A percentile compares a stretch with the other conserved stretches of the same genome.
Conservation (phyloP, 2,888 invertebrate species). For the Tiphia femorata region DNA sequence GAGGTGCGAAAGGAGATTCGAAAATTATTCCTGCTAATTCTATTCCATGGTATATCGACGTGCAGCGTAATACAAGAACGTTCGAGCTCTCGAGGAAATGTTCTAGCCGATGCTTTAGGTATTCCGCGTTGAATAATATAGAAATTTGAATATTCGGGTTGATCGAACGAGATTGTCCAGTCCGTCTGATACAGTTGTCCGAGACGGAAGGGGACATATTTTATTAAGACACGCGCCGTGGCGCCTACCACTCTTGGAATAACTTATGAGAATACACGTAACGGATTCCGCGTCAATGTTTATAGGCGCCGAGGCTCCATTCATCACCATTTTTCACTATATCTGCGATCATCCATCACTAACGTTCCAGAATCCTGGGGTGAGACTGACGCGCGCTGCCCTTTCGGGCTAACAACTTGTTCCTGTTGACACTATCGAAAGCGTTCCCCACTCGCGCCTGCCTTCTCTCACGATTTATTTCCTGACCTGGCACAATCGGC, state of each 20-base stretch:
- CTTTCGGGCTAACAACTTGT: constrained; percentile 50
- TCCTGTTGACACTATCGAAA: constrained; percentile 53
- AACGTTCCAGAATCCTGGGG: constrained; percentile 50
- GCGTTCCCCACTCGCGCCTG: constrained; percentile 44
- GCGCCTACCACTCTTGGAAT: constrained; percentile 32
- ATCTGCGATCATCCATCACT: constrained; percentile 55
- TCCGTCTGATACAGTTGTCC: too few relatives aligned
- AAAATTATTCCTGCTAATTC: too few relatives aligned
- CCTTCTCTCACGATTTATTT: constrained; percentile 43
- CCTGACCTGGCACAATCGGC: background rate
- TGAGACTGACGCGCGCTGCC: constrained; percentile 44
- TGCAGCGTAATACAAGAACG: too few relatives aligned
- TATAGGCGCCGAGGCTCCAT: constrained; percentile 49
- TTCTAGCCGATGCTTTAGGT: too few relatives aligned
- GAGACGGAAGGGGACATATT: too few relatives aligned
- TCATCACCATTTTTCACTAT: constrained; percentile 57
- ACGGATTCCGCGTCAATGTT: constrained; percentile 55
- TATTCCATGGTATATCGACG: too few relatives aligned
- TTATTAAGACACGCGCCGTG: constrained; percentile 20
- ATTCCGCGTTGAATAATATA: too few relatives aligned
- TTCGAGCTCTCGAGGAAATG: too few relatives aligned
- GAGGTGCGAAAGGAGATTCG: too few relatives aligned
- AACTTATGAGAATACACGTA: constrained; percentile 49
- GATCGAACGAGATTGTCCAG: too few relatives aligned
- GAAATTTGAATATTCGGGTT: too few relatives aligned